These are phyloP conservation scores for Ariopsis seemanni DNA, from an alignment of 2,113 vertebrate species.

Conservation along the genomic window DNA sequence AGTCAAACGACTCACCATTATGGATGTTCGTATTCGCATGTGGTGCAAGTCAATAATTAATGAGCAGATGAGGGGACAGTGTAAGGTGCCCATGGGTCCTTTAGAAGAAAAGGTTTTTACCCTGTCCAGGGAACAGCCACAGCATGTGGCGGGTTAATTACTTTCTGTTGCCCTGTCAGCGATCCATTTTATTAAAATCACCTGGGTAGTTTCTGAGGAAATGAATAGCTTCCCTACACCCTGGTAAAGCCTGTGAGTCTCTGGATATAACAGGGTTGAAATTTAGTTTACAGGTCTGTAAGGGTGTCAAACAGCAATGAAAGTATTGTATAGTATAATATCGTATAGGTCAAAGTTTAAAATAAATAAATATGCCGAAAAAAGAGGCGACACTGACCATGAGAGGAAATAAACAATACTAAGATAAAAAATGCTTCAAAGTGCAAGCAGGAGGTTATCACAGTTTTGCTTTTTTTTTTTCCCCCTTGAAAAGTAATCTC, in stretches of 20 bases:
- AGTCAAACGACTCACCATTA: not conserved
- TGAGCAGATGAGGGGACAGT: slow-evolving; percentile 14
- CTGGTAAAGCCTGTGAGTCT: not conserved
- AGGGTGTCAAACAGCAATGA: no score
- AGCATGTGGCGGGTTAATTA: slow-evolving; percentile 32
- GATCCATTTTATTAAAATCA: slow-evolving; percentile 12
- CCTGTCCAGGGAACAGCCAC: slow-evolving; percentile 22
- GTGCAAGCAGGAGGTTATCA: not conserved
- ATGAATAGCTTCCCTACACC: not conserved
- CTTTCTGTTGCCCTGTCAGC: not conserved
- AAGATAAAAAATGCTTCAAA: not conserved
- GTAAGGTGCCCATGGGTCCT: slow-evolving; percentile 17
- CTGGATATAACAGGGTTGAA: not conserved
- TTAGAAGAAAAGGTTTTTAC: slow-evolving; percentile 19
- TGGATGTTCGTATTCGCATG: not conserved
- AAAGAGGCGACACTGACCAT: no score
- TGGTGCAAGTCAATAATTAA: slow-evolving; percentile 48
- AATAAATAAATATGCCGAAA: not conserved
- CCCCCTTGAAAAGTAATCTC: no score
- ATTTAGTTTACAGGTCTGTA: not conserved
- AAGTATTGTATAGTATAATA: no score
- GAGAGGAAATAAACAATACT: not conserved
- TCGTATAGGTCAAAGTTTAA: not conserved
- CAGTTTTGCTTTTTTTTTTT: no score
- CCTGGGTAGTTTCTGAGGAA: not conserved